A percentile compares a stretch with the other conserved stretches of the same genome.
phyloP scores from a whole-genome alignment of 2,888 invertebrate genomes.

The Norana najaformis region DNA sequence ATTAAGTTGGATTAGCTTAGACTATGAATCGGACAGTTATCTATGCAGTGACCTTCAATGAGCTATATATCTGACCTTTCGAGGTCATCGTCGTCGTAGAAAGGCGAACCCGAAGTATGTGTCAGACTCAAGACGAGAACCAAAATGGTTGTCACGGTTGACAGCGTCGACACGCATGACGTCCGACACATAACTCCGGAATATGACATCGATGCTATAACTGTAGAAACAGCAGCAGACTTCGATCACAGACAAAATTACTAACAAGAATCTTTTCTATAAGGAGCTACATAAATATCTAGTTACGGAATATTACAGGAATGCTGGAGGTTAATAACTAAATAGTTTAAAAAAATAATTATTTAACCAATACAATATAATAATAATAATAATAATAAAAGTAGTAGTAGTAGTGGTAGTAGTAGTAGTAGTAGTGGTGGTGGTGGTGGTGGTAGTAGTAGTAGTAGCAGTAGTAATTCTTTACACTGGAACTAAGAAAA shows the following conservation, averaged over 20 bases:
- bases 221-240: background rate
- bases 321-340: too few relatives aligned
- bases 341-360: too few relatives aligned
- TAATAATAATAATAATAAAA: too few relatives aligned
- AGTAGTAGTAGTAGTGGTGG: too few relatives aligned
- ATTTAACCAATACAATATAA: too few relatives aligned
- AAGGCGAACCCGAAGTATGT: background rate
- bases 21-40: background rate
- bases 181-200: background rate
- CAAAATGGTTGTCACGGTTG: conserved; percentile 17
- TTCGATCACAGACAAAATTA: too few relatives aligned
- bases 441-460: too few relatives aligned
- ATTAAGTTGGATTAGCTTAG: background rate
- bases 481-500: background rate
- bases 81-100: background rate
- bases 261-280: too few relatives aligned
- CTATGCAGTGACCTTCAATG: background rate
- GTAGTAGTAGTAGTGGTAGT: too few relatives aligned
- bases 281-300: too few relatives aligned
- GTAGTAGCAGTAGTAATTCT: too few relatives aligned
- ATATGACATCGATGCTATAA: background rate
- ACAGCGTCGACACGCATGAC: background rate
- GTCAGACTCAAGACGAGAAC: background rate
- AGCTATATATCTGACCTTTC: background rate
- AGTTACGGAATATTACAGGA: too few relatives aligned